phyloP scores from a whole-genome alignment of 2,113 vertebrate genomes.

The Mustela nigripes region DNA sequence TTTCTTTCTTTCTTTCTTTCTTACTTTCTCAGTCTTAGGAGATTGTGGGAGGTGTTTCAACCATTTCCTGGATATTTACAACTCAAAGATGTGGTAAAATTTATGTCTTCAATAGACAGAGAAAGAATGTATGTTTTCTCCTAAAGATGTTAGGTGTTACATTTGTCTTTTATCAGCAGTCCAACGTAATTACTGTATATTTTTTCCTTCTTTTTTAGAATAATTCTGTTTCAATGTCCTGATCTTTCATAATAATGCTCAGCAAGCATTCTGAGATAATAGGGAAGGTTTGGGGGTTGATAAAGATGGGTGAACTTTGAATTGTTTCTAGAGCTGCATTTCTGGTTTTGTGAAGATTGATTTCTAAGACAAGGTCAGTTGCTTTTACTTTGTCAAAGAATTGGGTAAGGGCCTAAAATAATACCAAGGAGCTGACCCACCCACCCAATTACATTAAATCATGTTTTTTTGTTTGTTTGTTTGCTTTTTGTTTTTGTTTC shows the following conservation, averaged over 20 bases:
- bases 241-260: background rate
- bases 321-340: background rate
- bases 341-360: background rate
- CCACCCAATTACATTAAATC: background rate
- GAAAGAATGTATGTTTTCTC: background rate
- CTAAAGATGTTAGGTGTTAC: background rate
- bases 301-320: background rate
- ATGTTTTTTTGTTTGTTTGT: no score
- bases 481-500: no score
- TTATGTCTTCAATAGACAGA: background rate
- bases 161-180: background rate
- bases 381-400: background rate
- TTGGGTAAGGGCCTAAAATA: background rate
- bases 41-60: background rate
- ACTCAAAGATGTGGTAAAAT: background rate
- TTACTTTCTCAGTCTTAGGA: background rate
- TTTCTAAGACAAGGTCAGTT: background rate
- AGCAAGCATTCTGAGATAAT: background rate
- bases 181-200: background rate
- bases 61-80: background rate
- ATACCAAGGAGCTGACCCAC: background rate
- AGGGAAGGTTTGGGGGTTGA: background rate
- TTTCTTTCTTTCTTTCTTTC: fast-evolving
- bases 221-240: background rate
- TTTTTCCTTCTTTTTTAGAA: background rate